phyloP scores from a whole-genome alignment of 2,113 vertebrate species.

The Macquaria australasica region DNA sequence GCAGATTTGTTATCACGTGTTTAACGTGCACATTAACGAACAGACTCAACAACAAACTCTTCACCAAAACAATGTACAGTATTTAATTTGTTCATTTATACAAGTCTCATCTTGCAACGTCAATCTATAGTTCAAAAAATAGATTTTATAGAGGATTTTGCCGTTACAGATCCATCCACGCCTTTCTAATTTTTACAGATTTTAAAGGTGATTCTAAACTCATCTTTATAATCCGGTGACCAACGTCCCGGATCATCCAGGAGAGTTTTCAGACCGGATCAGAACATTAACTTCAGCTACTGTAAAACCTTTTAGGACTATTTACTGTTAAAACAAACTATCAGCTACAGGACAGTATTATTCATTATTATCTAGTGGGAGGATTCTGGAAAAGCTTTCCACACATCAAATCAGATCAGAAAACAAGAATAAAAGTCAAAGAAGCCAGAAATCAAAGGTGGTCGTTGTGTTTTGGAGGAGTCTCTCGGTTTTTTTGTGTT shows the following conservation, averaged over 20 bases:
- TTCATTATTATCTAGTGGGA: slow-evolving; percentile 38
- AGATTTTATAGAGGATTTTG: slow-evolving; percentile 54
- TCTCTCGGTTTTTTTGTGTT: slow-evolving; percentile 43
- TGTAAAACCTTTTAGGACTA: slow-evolving; percentile 36
- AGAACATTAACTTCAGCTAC: slow-evolving; percentile 16
- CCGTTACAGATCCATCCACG: not conserved
- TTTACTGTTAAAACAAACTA: slow-evolving; percentile 55
- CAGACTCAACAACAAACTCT: slow-evolving; percentile 8
- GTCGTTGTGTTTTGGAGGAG: slow-evolving; percentile 51
- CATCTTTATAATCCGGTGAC: not conserved
- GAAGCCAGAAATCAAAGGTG: slow-evolving; percentile 6
- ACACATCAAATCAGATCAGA: slow-evolving; percentile 11
- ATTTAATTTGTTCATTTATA: slow-evolving; percentile 75
- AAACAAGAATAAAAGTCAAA: slow-evolving; percentile 19
- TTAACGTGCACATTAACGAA: slow-evolving; percentile 5
- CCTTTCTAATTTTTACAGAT: slow-evolving; percentile 8
- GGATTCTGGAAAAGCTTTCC: slow-evolving; percentile 31
- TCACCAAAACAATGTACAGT: slow-evolving; percentile 71
- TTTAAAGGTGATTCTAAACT: slow-evolving; percentile 23
- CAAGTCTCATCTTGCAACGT: slow-evolving; percentile 49
- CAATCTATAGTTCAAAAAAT: slow-evolving; percentile 72
- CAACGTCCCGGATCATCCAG: not conserved
- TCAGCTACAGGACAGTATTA: slow-evolving; percentile 35
- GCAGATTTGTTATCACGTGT: no score
- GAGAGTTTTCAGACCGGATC: not conserved